phyloP scores from a whole-genome alignment of 2,888 invertebrate species.

The Muschampia plurimacula region DNA sequence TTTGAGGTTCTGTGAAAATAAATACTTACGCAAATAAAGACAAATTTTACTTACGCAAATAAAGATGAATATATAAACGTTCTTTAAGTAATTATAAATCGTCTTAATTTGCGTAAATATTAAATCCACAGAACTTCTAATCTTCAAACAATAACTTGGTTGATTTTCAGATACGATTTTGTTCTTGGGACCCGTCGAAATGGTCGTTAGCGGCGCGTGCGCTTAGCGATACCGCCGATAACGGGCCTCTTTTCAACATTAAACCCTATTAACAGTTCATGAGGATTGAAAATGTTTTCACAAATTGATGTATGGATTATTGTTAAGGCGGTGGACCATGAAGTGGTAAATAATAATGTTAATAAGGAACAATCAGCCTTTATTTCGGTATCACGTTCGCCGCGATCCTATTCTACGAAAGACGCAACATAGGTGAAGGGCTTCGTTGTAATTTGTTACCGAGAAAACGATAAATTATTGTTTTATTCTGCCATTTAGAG shows the following conservation, averaged over 20 bases:
- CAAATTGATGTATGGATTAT: slow-evolving; percentile 25
- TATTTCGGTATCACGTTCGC: slow-evolving; percentile 64
- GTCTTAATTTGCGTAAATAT: too few species aligned
- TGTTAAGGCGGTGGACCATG: slow-evolving; percentile 49
- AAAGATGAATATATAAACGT: too few species aligned
- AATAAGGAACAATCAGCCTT: slow-evolving; percentile 64
- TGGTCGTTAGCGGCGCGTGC: slow-evolving; percentile 78
- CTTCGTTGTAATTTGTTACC: slow-evolving; percentile 32
- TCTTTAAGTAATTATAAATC: too few species aligned
- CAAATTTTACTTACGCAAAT: too few species aligned
- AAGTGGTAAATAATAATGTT: slow-evolving; percentile 61
- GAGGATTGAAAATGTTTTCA: slow-evolving; percentile 8
- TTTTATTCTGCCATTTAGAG: slow-evolving; percentile 11
- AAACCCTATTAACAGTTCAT: slow-evolving; percentile 26
- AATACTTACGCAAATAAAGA: too few species aligned
- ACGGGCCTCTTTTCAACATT: slow-evolving; percentile 53
- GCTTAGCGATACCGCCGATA: slow-evolving; percentile 64
- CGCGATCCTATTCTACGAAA: slow-evolving; percentile 51
- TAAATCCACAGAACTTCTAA: too few species aligned
- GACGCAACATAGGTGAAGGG: slow-evolving; percentile 27
- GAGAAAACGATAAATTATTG: slow-evolving; percentile 28
- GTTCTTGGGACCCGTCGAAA: too few species aligned
- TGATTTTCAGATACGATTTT: too few species aligned
- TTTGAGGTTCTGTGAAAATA: too few species aligned
- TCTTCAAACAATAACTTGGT: too few species aligned